Evolutionary conservation across 2,888 invertebrate genomes (phyloP).

Genomic region (Teleiodes luculella): DNA sequence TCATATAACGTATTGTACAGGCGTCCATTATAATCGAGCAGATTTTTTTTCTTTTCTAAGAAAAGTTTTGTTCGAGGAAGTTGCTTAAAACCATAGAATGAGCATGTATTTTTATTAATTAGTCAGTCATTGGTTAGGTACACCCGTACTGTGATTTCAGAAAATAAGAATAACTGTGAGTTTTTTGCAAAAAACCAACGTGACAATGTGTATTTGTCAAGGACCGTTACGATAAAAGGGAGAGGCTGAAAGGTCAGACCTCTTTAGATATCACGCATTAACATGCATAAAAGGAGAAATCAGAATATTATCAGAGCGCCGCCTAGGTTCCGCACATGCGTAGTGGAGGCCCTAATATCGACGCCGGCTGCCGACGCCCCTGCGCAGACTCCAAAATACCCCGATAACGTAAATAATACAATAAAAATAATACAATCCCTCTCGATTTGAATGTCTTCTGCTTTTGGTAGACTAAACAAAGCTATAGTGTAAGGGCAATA

Average conservation of each 20-base stretch:
- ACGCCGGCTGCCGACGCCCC: conserved; percentile 38
- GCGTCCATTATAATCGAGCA: too few relatives aligned
- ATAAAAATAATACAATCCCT: conserved; percentile 68
- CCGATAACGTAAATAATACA: conserved; percentile 66
- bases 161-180: too few relatives aligned
- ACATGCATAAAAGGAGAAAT: conserved; percentile 70
- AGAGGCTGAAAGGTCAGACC: conserved; percentile 44
- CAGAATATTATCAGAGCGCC: conserved; percentile 63
- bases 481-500: background rate
- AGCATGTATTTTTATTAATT: background rate
- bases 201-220: conserved; percentile 35
- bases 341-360: conserved; percentile 50
- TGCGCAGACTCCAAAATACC: conserved; percentile 57
- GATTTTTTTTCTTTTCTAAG: too few relatives aligned
- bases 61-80: too few relatives aligned
- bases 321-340: conserved; percentile 67
- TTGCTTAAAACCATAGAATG: too few relatives aligned
- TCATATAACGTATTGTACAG: too few relatives aligned
- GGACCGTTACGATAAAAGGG: conserved; percentile 36
- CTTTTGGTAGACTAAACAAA: conserved; percentile 29
- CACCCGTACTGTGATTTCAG: too few relatives aligned
- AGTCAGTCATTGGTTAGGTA: too few relatives aligned
- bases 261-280: conserved; percentile 62
- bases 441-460: conserved; percentile 59
- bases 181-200: too few relatives aligned